phyloP scores from a whole-genome alignment of 1,140 invertebrate genomes.

The Drosophila pseudoobscura region DNA sequence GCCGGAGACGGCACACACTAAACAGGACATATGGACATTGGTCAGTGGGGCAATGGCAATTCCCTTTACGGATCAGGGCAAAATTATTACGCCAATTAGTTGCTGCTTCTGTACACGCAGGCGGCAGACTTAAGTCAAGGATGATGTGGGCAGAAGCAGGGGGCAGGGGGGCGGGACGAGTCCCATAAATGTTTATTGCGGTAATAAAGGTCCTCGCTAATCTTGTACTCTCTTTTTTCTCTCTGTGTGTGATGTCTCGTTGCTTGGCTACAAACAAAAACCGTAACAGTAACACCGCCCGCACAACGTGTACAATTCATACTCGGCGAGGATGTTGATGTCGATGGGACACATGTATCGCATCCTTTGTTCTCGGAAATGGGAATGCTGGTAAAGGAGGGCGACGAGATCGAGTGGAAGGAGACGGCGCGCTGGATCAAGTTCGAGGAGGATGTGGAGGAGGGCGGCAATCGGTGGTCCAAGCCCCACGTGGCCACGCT shows the following conservation, averaged over 20 bases:
- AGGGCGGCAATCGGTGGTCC: slow-evolving; percentile 96
- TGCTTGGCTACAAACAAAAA: not conserved
- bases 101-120: slow-evolving; percentile 35
- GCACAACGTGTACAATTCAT: slow-evolving; percentile 97
- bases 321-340: slow-evolving; percentile 94
- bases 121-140: slow-evolving; percentile 28
- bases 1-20: not conserved
- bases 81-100: slow-evolving; percentile 53
- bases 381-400: slow-evolving; percentile 94
- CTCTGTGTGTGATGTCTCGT: not conserved
- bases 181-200: slow-evolving; percentile 46
- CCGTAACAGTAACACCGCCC: slow-evolving; percentile 89
- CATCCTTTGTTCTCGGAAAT: slow-evolving; percentile 97
- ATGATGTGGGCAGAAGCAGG: slow-evolving; percentile 17
- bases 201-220: slow-evolving; percentile 26
- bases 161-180: too few species aligned
- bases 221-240: not conserved
- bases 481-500: slow-evolving; percentile 97
- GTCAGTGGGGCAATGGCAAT: slow-evolving; percentile 23
- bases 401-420: slow-evolving; percentile 97
- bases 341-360: slow-evolving; percentile 91
- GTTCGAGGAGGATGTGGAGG: slow-evolving; percentile 97
- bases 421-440: slow-evolving; percentile 99
- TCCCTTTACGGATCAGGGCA: slow-evolving; percentile 33
- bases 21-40: slow-evolving; percentile 38